Conservation (phyloP, 2,888 invertebrate genomes). For the Sinhomidia bicolor region DNA sequence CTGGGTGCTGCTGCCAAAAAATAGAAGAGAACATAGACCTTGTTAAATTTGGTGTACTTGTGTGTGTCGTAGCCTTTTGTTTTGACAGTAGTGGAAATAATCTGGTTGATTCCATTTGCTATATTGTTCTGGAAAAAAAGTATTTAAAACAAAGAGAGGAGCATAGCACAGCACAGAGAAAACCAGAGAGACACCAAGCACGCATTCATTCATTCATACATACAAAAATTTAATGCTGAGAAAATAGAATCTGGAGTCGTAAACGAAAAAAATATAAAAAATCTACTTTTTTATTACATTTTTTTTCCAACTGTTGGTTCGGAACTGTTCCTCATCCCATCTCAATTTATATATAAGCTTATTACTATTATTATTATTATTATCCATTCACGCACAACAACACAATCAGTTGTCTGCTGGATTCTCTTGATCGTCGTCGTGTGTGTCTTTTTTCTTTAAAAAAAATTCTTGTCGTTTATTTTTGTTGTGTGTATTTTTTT, state of each 20-base stretch:
- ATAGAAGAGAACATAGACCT: not conserved
- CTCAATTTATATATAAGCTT: not conserved
- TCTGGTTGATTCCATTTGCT: constrained; percentile 24
- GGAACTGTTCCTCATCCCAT: not conserved
- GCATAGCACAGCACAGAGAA: not conserved
- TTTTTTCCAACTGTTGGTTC: constrained; percentile 31
- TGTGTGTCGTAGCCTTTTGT: not conserved
- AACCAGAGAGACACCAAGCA: not conserved
- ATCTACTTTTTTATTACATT: constrained; percentile 37
- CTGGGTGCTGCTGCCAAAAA: not conserved
- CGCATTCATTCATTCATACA: not conserved
- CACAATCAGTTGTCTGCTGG: constrained; percentile 9
- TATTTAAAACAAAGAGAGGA: not conserved
- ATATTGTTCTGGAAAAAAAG: not conserved
- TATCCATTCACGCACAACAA: constrained; percentile 29
- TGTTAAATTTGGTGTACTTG: not conserved
- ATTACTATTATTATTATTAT: not conserved
- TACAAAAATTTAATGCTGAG: not conserved
- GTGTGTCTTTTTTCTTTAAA: constrained; percentile 9
- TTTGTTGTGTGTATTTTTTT: not conserved
- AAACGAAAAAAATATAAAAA: constrained; percentile 16
- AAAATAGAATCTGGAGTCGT: not conserved
- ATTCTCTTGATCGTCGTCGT: not conserved
- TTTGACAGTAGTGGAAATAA: constrained; percentile 35
- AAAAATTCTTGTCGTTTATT: constrained; percentile 15